phyloP scores from a whole-genome alignment of 2,888 invertebrate genomes.

The Hemicrepidius hirtus region DNA sequence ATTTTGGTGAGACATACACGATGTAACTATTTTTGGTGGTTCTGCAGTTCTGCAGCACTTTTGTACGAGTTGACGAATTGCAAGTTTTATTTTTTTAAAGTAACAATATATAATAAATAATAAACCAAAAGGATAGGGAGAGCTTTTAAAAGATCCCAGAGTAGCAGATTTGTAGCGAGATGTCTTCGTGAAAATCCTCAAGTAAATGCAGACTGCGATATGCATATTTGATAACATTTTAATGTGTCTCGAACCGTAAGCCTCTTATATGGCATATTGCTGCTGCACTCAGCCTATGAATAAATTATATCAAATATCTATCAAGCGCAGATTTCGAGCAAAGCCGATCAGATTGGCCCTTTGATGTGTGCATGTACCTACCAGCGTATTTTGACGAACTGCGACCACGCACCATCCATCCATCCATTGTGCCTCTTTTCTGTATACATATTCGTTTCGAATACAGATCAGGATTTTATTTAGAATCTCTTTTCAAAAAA shows the following conservation, averaged over 20 bases:
- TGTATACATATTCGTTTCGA: no score
- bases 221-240: conserved; percentile 74
- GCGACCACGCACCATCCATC: neutral
- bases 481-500: no score
- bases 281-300: conserved; percentile 77
- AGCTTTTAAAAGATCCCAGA: conserved; percentile 35
- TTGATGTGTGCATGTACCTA: conserved; percentile 60
- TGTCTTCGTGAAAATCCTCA: conserved; percentile 63
- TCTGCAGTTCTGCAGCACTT: no score
- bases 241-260: conserved; percentile 72
- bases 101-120: conserved; percentile 3
- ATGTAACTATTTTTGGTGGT: no score
- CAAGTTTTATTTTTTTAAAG: no score
- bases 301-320: conserved; percentile 85
- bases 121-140: neutral
- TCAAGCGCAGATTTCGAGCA: conserved; percentile 73
- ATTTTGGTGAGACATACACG: no score
- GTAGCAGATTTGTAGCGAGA: conserved; percentile 16
- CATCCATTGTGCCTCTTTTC: no score
- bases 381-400: conserved; percentile 11
- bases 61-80: no score
- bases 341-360: conserved; percentile 70
- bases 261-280: conserved; percentile 72
- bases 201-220: conserved; percentile 69
- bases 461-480: no score